Evolutionary conservation across 2,113 vertebrate species (phyloP).

Genomic region (Poeciliopsis prolifica): DNA sequence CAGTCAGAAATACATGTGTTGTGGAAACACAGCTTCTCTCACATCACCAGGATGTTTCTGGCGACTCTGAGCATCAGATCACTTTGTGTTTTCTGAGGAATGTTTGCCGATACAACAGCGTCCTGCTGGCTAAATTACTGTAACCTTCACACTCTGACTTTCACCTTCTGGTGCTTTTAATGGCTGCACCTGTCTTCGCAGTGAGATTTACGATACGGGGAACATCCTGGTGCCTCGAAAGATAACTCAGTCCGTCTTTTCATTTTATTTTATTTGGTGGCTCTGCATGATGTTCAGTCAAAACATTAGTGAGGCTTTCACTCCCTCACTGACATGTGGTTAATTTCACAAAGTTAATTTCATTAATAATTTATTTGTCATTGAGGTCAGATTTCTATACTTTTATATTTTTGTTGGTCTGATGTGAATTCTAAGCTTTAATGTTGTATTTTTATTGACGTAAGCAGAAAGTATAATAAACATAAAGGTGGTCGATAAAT

Average conservation of each 20-base stretch:
- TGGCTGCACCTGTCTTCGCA: not conserved
- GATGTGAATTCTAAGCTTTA: no score
- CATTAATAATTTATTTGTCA: no score
- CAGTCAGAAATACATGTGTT: not conserved
- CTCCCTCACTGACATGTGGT: no score
- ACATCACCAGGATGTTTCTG: not conserved
- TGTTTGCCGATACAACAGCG: not conserved
- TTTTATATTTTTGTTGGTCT: no score
- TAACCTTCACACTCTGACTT: slow-evolving; percentile 5
- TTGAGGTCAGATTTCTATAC: no score
- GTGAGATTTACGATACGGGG: not conserved
- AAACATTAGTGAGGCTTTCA: not conserved
- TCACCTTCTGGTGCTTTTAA: not conserved
- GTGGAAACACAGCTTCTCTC: not conserved
- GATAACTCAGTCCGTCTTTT: not conserved
- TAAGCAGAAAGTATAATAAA: no score
- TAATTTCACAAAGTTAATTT: no score
- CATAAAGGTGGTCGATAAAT: no score
- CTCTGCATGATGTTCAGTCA: not conserved
- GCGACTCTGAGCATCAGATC: not conserved
- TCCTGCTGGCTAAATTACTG: not conserved
- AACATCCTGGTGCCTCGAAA: not conserved
- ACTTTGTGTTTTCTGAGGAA: not conserved
- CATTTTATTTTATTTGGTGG: not conserved
- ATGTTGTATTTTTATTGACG: no score